Percentiles rank a stretch among this genome's conserved stretches.
Evolutionary conservation across 1,140 invertebrate genomes (phyloP).

Genomic region (Musca domestica): DNA sequence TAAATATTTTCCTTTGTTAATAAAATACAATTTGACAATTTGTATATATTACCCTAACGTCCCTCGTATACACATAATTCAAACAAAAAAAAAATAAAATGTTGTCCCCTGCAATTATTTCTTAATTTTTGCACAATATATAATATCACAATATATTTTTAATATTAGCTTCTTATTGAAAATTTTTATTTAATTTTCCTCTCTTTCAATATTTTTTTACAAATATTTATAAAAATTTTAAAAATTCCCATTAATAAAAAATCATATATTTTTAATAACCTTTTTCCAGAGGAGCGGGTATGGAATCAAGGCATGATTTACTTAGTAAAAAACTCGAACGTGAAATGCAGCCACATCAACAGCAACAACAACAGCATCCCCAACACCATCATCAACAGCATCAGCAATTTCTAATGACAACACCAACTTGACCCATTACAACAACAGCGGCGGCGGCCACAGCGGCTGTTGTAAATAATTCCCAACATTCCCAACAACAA

Average conservation of each 20-base stretch:
- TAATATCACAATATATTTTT: too few relatives aligned
- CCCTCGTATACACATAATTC: too few relatives aligned
- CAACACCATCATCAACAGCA: slow-evolving; percentile 41
- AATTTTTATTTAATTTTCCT: background rate
- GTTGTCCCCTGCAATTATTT: too few relatives aligned
- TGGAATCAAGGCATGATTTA: slow-evolving; percentile 55
- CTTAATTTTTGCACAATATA: too few relatives aligned
- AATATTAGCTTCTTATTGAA: too few relatives aligned
- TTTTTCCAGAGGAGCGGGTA: slow-evolving; percentile 52
- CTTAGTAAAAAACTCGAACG: slow-evolving; percentile 52
- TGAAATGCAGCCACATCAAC: slow-evolving; percentile 46
- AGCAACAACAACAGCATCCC: slow-evolving; percentile 32
- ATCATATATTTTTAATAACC: background rate
- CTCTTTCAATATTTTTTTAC: background rate
- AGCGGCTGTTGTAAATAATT: background rate
- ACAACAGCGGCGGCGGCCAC: slow-evolving; percentile 28
- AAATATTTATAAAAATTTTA: background rate
- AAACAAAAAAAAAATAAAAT: too few relatives aligned
- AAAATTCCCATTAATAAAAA: background rate
- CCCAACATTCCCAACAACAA: slow-evolving; percentile 37
- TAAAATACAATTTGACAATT: too few relatives aligned
- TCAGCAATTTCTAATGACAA: slow-evolving; percentile 52
- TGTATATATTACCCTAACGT: too few relatives aligned
- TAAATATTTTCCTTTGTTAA: too few relatives aligned
- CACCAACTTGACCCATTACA: slow-evolving; percentile 52